These are phyloP conservation scores for Drosophila leontia DNA, from an alignment of 1,140 invertebrate genomes.

Conservation along the genomic window DNA sequence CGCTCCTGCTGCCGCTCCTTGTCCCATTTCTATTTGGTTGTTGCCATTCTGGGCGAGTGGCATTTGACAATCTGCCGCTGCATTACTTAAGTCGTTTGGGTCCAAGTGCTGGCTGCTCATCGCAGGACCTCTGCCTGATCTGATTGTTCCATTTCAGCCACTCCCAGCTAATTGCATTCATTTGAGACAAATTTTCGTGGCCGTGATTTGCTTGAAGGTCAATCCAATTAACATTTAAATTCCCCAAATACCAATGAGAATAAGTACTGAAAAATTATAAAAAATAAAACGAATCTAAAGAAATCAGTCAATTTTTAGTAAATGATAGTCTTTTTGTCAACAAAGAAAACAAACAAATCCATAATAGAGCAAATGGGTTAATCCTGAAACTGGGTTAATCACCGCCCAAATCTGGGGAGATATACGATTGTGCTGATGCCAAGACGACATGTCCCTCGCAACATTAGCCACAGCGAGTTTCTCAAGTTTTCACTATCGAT, in stretches of 20 bases:
- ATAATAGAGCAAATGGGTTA: not conserved
- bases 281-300: not conserved
- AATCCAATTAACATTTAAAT: no score
- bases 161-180: constrained; percentile 44
- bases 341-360: not conserved
- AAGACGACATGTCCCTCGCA: constrained; percentile 57
- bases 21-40: constrained; percentile 12
- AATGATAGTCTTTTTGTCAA: not conserved
- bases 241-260: not conserved
- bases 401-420: constrained; percentile 9
- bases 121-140: constrained; percentile 24
- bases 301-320: not conserved
- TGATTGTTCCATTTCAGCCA: constrained; percentile 21
- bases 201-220: not conserved
- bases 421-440: constrained; percentile 24
- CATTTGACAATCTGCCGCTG: constrained; percentile 60
- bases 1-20: constrained; percentile 9
- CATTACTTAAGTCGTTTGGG: constrained; percentile 66
- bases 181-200: not conserved
- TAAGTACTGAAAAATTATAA: not conserved
- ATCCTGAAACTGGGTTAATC: constrained; percentile 35
- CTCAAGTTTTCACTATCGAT: constrained; percentile 80
- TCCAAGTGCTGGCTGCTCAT: constrained; percentile 19
- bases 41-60: constrained; percentile 35
- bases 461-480: constrained; percentile 73